Evolutionary conservation across 2,888 invertebrate genomes (phyloP).

Genomic region (Lampropteryx suffumata): DNA sequence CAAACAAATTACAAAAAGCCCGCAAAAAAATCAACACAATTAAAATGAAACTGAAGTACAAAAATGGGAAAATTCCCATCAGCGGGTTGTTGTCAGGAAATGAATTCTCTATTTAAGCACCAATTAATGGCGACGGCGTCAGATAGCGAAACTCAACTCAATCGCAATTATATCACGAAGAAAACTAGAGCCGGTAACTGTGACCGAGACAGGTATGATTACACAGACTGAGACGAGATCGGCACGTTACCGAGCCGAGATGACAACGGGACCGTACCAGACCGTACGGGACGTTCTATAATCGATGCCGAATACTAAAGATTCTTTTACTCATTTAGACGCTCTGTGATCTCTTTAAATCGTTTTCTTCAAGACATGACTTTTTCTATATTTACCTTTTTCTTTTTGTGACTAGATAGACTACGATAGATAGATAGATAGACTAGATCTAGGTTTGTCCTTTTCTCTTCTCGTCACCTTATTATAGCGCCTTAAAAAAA

Average conservation of each 20-base stretch:
- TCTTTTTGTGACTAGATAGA: too few species aligned
- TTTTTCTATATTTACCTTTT: too few species aligned
- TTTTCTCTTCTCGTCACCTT: too few species aligned
- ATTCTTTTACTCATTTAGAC: too few species aligned
- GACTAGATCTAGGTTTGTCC: too few species aligned
- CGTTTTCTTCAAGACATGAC: too few species aligned
- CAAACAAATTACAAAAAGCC: conserved; percentile 13
- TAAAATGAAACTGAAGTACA: conserved; percentile 30
- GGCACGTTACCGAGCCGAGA: neutral
- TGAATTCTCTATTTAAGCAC: conserved; percentile 69
- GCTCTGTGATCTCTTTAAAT: too few species aligned
- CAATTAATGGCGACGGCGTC: conserved; percentile 64
- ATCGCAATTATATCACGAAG: conserved; percentile 72
- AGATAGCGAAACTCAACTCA: conserved; percentile 69
- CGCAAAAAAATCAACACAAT: conserved; percentile 24
- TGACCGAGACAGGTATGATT: conserved; percentile 40
- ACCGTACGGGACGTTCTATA: too few species aligned
- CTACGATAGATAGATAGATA: too few species aligned
- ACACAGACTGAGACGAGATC: conserved; percentile 15
- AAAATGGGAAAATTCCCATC: conserved; percentile 33
- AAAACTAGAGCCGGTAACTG: conserved; percentile 71
- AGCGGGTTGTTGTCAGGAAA: conserved; percentile 38
- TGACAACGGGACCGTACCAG: neutral
- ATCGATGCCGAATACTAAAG: too few species aligned
- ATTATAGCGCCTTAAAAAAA: too few species aligned